Evolutionary conservation across 1,140 invertebrate genomes (phyloP), one percentile per base, ranked within the genome.

Genomic region (Trichomalopsis sarcophagae): DNA sequence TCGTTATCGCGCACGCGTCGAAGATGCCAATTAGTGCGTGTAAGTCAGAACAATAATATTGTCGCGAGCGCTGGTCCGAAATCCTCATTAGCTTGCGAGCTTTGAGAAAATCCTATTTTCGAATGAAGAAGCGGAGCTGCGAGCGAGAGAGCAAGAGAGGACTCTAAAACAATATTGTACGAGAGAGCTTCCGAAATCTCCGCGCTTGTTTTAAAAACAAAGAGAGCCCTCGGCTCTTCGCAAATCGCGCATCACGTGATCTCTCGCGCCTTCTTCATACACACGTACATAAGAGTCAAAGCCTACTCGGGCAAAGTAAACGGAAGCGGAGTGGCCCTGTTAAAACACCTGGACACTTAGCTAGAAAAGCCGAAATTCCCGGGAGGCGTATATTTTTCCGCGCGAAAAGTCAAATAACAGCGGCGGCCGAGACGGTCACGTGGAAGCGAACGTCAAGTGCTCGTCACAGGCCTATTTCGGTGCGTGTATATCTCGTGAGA

Each of bases 321-420:
- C 78, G 30, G 55, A 62, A n/a, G 55, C 40, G 40, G 40, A 50
- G 47, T 2, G 50, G 14, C 14, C 80, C 40, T 71, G 69, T 82
- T 44, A 11, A 82, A 36, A 62, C 55, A 66, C 73, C 50, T 76
- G 74, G 69, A 55, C 73, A 40, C 50, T 76, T 68, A 66, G 6
- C 6, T 11, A 36, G 36, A 78, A 69, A 71, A 77, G 44, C 74
- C 74, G 17, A n/a, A 17, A n/a, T 62, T 62, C 23, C 14, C 14
- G 14, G 69, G 10, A 17, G 23, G n/a, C 9, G 78, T 80, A 44
- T 80, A 69, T 80, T 69, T 79, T 69, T 69, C 33, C 66, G 36
- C 66, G 78, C 62, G 78, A 80, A 80, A 69, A 80, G 78, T 80
- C 78, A 80, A 80, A 80, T 30, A 69, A 44, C 40, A 36, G 27